phyloP scores from a whole-genome alignment of 1,140 invertebrate genomes.

The Parasteatoda tepidariorum region DNA sequence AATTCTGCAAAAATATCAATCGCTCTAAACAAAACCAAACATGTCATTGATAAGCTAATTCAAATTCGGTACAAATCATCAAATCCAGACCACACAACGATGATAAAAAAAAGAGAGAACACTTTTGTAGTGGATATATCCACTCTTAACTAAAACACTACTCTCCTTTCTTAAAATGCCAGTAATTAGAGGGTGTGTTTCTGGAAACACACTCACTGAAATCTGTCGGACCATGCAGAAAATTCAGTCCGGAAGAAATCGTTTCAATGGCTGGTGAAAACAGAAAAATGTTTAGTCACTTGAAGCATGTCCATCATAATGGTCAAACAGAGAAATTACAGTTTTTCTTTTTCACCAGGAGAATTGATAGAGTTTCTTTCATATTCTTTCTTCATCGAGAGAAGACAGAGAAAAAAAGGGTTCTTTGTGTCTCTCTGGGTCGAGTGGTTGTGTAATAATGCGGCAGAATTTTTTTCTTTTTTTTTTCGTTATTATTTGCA shows the following conservation, averaged over 20 bases:
- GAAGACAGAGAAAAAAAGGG: not conserved
- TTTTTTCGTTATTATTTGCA: conserved; percentile 17
- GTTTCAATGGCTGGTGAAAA: not conserved
- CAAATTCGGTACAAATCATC: too few species aligned
- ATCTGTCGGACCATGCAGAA: conserved; percentile 14
- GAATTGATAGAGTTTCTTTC: not conserved
- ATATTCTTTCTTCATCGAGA: not conserved
- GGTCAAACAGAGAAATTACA: conserved; percentile 35
- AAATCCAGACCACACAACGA: too few species aligned
- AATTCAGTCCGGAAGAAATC: conserved; percentile 1
- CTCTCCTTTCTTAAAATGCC: conserved; percentile 23
- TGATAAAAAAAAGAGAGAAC: too few species aligned
- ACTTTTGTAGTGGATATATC: too few species aligned
- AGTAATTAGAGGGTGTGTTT: conserved; percentile 36
- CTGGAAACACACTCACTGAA: not conserved
- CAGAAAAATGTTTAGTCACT: conserved; percentile 1
- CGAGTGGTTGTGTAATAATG: conserved; percentile 20
- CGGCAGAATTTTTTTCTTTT: too few species aligned
- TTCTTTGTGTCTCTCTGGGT: not conserved
- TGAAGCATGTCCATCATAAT: conserved; percentile 40
- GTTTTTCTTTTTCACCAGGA: not conserved
- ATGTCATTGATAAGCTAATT: too few species aligned
- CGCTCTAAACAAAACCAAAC: too few species aligned
- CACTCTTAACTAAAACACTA: too few species aligned
- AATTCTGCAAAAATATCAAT: too few species aligned